Conservation (phyloP, 2,113 vertebrate species). For the Corvus moneduloides region DNA sequence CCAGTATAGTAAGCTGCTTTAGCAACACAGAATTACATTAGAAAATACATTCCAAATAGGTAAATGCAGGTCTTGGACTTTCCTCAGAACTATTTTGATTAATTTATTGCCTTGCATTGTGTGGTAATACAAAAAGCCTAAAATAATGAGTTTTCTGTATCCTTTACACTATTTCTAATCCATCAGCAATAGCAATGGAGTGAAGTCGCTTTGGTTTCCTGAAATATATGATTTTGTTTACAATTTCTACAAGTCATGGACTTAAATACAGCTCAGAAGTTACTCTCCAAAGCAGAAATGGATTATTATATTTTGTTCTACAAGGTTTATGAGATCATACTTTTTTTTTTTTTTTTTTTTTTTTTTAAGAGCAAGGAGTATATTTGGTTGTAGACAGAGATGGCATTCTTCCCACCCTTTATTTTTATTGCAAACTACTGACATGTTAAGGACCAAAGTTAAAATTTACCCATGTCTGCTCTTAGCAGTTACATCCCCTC, state of each 20-base stretch:
- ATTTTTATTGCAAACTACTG: neutral
- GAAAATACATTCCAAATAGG: neutral
- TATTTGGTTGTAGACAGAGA: neutral
- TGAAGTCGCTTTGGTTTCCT: neutral
- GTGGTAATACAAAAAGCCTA: neutral
- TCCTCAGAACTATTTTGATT: neutral
- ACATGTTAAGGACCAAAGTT: neutral
- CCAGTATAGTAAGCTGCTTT: neutral
- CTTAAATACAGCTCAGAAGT: neutral
- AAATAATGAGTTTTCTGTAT: conserved; percentile 9
- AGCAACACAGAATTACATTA: neutral
- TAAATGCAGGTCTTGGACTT: neutral
- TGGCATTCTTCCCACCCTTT: neutral
- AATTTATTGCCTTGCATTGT: conserved; percentile 1
- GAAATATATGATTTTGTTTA: neutral
- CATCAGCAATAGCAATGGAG: neutral
- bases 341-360: neutral
- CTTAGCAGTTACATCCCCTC: neutral
- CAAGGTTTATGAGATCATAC: neutral
- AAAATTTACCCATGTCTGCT: neutral
- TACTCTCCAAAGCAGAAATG: neutral
- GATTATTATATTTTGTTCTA: neutral
- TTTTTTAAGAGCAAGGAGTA: neutral
- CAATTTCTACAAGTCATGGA: neutral
- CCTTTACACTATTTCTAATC: neutral